These are phyloP conservation scores for Ursus arctos DNA, from an alignment of 2,113 vertebrate genomes.

Conservation along the genomic window DNA sequence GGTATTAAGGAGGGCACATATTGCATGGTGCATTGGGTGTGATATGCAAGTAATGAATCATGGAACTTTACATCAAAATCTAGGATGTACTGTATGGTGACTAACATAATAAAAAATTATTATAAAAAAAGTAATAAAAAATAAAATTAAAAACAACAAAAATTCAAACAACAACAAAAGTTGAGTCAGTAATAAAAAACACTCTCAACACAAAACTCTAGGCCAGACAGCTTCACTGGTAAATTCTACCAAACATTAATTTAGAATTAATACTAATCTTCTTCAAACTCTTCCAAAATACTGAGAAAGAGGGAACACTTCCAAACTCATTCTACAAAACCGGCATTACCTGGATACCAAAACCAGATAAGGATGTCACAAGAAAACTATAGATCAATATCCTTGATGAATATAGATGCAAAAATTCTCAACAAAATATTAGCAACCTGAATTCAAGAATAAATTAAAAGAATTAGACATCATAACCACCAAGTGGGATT, in stretches of 20 bases:
- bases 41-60: too few relatives aligned
- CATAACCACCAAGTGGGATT: not conserved
- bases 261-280: not conserved
- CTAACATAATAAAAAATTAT: too few relatives aligned
- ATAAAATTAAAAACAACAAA: not conserved
- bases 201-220: not conserved
- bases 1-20: too few relatives aligned
- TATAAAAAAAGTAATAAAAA: too few relatives aligned
- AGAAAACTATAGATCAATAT: not conserved
- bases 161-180: not conserved
- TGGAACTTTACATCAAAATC: too few relatives aligned
- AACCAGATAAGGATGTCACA: not conserved
- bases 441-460: not conserved
- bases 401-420: not conserved
- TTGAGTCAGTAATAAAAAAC: not conserved
- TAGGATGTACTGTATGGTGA: too few relatives aligned
- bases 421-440: not conserved
- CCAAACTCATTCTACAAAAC: not conserved
- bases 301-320: not conserved
- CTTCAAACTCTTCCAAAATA: not conserved
- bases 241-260: not conserved
- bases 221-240: not conserved
- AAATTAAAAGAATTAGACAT: not conserved
- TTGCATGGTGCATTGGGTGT: too few relatives aligned
- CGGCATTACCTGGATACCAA: not conserved